A percentile compares a stretch with the other conserved stretches of the same genome.
Conservation (phyloP, 2,888 invertebrate species). For the Seira musarum region DNA sequence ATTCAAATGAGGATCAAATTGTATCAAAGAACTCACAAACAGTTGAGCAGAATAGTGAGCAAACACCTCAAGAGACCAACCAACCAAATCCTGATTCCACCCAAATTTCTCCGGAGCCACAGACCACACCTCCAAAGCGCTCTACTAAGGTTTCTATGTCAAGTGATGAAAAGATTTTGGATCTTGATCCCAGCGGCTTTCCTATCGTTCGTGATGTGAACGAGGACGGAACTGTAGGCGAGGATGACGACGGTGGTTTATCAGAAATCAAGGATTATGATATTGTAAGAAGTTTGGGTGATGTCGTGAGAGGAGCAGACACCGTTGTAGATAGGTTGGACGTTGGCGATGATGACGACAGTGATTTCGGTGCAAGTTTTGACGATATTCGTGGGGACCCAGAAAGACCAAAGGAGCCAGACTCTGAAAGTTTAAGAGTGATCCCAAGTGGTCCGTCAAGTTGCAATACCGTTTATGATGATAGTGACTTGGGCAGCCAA, state of each 20-base stretch:
- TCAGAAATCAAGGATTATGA: constrained; percentile 62
- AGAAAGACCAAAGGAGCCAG: constrained; percentile 68
- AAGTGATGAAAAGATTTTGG: constrained; percentile 51
- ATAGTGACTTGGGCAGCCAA: constrained; percentile 67
- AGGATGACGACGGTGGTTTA: constrained; percentile 42
- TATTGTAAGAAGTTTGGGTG: constrained; percentile 51
- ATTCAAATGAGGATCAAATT: too few relatives aligned
- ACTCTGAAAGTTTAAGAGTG: constrained; percentile 68
- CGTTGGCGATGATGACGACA: constrained; percentile 45
- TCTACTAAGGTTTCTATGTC: constrained; percentile 23
- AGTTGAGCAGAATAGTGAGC: too few relatives aligned
- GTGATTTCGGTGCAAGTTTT: constrained; percentile 64
- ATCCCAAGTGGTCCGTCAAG: constrained; percentile 69
- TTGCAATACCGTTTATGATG: constrained; percentile 69
- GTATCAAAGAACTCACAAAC: too few relatives aligned
- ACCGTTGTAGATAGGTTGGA: constrained; percentile 34
- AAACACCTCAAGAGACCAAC: too few relatives aligned
- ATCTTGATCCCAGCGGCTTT: constrained; percentile 51
- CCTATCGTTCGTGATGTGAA: constrained; percentile 53
- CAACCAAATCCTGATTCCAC: too few relatives aligned
- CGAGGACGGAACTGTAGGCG: not conserved
- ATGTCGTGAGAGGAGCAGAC: not conserved
- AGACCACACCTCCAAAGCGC: not conserved
- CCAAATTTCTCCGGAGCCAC: too few relatives aligned
- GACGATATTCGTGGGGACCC: constrained; percentile 67